Conservation (phyloP, 2,113 vertebrate species). For the Oenanthe melanoleuca region DNA sequence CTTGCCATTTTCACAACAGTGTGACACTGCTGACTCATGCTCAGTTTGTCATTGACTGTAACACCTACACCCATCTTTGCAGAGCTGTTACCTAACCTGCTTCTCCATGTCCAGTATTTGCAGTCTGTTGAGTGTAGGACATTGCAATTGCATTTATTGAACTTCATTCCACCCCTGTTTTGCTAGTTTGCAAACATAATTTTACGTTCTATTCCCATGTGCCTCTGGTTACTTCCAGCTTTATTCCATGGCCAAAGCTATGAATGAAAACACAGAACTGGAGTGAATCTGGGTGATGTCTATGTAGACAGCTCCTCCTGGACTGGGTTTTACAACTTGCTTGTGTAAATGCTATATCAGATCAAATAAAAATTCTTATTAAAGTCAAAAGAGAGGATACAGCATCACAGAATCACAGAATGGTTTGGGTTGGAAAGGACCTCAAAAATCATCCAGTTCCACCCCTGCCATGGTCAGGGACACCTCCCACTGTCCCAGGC, state of each 20-base stretch:
- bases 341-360: not conserved
- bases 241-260: not conserved
- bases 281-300: not conserved
- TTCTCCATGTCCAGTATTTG: not conserved
- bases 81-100: conserved; percentile 57
- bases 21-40: conserved; percentile 55
- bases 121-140: not conserved
- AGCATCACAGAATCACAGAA: not conserved
- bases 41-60: conserved; percentile 3
- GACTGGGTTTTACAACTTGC: not conserved
- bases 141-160: not conserved
- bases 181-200: not conserved
- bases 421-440: not conserved
- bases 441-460: rapidly evolving
- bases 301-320: not conserved
- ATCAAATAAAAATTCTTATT: not conserved
- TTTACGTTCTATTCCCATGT: not conserved
- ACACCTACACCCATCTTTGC: conserved; percentile 30
- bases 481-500: not conserved
- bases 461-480: not conserved
- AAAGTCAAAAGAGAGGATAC: not conserved
- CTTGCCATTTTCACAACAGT: conserved; percentile 41
- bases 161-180: not conserved
- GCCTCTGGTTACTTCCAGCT: not conserved
- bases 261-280: not conserved